Conservation (phyloP, 2,888 invertebrate species). For the Dione vanillae region DNA sequence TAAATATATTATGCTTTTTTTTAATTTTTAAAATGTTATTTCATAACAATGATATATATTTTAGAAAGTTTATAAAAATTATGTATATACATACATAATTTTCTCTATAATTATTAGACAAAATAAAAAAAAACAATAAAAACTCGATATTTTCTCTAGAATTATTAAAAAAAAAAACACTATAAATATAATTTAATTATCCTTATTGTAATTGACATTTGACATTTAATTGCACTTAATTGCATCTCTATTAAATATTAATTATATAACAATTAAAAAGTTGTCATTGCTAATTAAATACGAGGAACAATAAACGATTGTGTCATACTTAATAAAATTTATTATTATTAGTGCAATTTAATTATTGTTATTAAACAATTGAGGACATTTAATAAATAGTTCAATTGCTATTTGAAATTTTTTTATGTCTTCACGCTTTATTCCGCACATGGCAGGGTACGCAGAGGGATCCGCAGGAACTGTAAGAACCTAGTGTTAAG, state of each 20-base stretch:
- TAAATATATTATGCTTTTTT: not conserved
- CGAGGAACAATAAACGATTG: not conserved
- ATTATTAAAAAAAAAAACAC: not conserved
- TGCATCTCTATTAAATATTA: slow-evolving; percentile 7
- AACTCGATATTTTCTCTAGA: too few relatives aligned
- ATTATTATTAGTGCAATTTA: not conserved
- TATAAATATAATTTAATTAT: not conserved
- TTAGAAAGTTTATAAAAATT: too few relatives aligned
- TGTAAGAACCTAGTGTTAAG: too few relatives aligned
- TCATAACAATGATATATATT: too few relatives aligned
- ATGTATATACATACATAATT: too few relatives aligned
- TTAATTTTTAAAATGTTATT: not conserved
- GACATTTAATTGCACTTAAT: not conserved
- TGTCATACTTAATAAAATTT: not conserved
- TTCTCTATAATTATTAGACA: too few relatives aligned
- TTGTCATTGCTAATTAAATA: not conserved
- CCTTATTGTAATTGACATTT: not conserved
- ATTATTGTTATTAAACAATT: not conserved
- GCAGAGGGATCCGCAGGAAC: too few relatives aligned
- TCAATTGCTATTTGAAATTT: not conserved
- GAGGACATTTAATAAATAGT: not conserved
- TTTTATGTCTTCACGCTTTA: too few relatives aligned
- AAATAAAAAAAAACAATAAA: too few relatives aligned
- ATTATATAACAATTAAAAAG: not conserved
- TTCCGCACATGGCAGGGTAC: too few relatives aligned